Base-by-base conservation (phyloP, 2,888 invertebrate genomes). In the Ophion ventricosus region DNA sequence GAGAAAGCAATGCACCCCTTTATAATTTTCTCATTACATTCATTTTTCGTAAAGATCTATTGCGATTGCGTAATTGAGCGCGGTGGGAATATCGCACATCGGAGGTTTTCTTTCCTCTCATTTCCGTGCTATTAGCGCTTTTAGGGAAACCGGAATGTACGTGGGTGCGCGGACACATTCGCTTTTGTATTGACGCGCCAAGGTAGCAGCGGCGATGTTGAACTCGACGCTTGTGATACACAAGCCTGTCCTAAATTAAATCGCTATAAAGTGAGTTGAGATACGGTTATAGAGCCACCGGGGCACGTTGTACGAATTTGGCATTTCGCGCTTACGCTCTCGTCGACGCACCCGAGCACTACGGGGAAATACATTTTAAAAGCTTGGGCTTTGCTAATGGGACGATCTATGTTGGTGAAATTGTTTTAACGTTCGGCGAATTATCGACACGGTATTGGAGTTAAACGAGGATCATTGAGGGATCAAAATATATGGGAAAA, bases 211-310 rank as follows among this genome's bases (percentile, higher is more conserved):
- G 54, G 64, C 17, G 29, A 40, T 66, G 76, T 35, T 54, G 61
- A 61, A 35, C 35, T 43, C 74, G 29, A 76, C 43, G 43, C 73
- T 61, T 64, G 82, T 85, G 85, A 85, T 85, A 80, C 82, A 85
- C 73, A 67, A 82, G 86, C 81, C 57, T 87, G 87, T 89, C 87
- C 88, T 89, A 90, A 90, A 90, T 90, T 90, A 90, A 90, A 90
- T 90, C 90, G 90, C 90, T 89, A 90, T 90, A 90, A 90, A 90
- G 87, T 88, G 88, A 84, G 88, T 88, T 80, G 85, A 82, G 85
- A 72, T 80, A 85, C 85, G 75, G 85, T 80, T 82, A 85, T 85
- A 76, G 85, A 77, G 76, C 82, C 66, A 64, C 76, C 73, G 40
- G 40, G 63, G 26, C 40, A 73, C 67, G 75, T 63, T 75, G 29